phyloP scores from a whole-genome alignment of 2,888 invertebrate genomes.

The Dasysyrphus albostriatus region DNA sequence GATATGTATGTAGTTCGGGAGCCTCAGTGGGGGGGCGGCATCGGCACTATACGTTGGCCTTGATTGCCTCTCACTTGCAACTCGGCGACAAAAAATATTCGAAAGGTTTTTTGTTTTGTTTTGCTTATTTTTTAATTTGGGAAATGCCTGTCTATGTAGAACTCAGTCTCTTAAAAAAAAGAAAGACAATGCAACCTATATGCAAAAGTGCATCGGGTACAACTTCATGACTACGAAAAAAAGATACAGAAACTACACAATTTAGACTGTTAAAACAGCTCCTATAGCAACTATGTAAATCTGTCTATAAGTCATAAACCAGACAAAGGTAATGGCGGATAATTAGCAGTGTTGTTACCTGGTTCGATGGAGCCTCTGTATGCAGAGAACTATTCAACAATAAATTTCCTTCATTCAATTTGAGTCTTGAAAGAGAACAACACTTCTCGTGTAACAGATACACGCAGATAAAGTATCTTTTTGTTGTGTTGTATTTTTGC shows the following conservation, averaged over 20 bases:
- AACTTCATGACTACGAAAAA: constrained; percentile 35
- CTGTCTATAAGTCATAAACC: constrained; percentile 72
- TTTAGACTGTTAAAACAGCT: constrained; percentile 19
- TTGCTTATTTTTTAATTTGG: constrained; percentile 36
- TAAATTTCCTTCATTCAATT: constrained; percentile 67
- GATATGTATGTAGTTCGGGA: constrained; percentile 32
- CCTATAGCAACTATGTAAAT: constrained; percentile 68
- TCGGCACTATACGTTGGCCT: constrained; percentile 68
- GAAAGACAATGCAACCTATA: constrained; percentile 28
- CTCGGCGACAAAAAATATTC: constrained; percentile 59
- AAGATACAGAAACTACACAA: constrained; percentile 30
- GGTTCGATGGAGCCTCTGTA: constrained; percentile 4
- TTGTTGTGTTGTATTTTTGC: constrained; percentile 16
- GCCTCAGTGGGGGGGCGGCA: constrained; percentile 66
- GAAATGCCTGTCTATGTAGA: constrained; percentile 28
- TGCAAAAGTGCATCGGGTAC: constrained; percentile 42
- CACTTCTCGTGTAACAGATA: constrained; percentile 53
- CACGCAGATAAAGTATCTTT: constrained; percentile 59
- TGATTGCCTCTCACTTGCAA: constrained; percentile 62
- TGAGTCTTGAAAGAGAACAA: constrained; percentile 37
- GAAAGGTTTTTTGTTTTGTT: constrained; percentile 56
- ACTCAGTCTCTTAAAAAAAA: constrained; percentile 11
- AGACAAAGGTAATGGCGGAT: constrained; percentile 72
- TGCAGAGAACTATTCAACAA: constrained; percentile 57
- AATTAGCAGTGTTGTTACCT: constrained; percentile 74